Evolutionary conservation across 2,888 invertebrate species (phyloP).

Genomic region (Aphidoletes aphidimyza): DNA sequence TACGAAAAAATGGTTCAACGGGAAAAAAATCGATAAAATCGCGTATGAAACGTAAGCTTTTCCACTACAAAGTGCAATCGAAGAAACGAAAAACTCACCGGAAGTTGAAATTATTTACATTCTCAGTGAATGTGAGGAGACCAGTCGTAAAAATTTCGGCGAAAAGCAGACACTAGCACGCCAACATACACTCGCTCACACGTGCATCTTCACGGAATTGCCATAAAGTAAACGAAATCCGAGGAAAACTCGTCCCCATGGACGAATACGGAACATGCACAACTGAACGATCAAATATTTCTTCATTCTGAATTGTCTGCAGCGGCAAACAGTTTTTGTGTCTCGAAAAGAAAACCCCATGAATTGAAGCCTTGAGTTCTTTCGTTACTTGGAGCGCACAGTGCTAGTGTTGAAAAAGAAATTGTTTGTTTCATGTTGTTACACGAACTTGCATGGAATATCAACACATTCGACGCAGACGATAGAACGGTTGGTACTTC

Average conservation of each 20-base stretch:
- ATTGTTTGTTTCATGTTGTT: slow-evolving; percentile 8
- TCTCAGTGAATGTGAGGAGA: neutral
- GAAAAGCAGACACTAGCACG: neutral
- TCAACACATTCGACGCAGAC: neutral
- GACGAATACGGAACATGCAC: neutral
- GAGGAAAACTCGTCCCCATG: neutral
- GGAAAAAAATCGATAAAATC: neutral
- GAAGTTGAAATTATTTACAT: slow-evolving; percentile 4
- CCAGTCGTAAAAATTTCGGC: slow-evolving; percentile 24
- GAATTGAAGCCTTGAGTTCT: neutral
- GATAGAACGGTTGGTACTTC: neutral
- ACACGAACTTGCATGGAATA: neutral
- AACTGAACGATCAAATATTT: neutral
- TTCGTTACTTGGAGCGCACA: neutral
- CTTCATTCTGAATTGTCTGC: neutral
- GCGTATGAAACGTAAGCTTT: neutral
- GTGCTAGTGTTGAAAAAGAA: neutral
- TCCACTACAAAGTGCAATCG: neutral
- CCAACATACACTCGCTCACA: too few species aligned
- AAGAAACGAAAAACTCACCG: neutral
- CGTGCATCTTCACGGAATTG: slow-evolving; percentile 43
- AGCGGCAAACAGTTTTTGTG: neutral
- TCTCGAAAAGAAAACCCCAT: neutral
- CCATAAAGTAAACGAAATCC: slow-evolving; percentile 27
- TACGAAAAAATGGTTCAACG: neutral